Evolutionary conservation across 2,797 vertebrate species (phyloP).

Genomic region (Paguma larvata): DNA sequence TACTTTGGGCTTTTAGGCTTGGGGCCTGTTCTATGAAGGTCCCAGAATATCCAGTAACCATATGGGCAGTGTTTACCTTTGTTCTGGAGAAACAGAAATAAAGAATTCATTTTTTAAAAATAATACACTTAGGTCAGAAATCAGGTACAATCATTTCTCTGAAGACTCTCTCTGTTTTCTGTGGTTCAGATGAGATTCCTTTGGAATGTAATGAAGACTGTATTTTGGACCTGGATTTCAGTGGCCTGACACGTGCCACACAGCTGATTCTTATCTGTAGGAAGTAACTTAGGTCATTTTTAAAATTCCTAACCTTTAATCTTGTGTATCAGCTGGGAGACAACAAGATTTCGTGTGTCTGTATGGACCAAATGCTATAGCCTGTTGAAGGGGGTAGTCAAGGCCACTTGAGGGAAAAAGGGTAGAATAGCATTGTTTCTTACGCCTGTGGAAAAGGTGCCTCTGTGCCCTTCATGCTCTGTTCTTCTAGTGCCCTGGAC

Average conservation of each 20-base stretch:
- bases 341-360: not conserved
- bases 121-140: slow-evolving; percentile 67
- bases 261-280: slow-evolving; percentile 34
- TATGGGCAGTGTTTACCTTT: slow-evolving; percentile 69
- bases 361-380: not conserved
- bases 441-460: not conserved
- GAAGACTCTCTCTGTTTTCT: slow-evolving; percentile 18
- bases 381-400: not conserved
- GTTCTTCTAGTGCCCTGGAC: not conserved
- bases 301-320: not conserved
- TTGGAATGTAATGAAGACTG: not conserved
- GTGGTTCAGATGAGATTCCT: slow-evolving; percentile 40
- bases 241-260: slow-evolving; percentile 43
- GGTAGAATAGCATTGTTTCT: not conserved
- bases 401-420: not conserved
- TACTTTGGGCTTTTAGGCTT: slow-evolving; percentile 70
- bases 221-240: slow-evolving; percentile 49
- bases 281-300: slow-evolving; percentile 40
- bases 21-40: slow-evolving; percentile 54
- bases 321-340: not conserved
- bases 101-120: slow-evolving; percentile 65
- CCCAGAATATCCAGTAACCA: slow-evolving; percentile 65
- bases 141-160: slow-evolving; percentile 55
- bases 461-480: not conserved
- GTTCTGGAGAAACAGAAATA: slow-evolving; percentile 64